Percentiles rank a stretch among this genome's conserved stretches.
Evolutionary conservation across 2,113 vertebrate species (phyloP).

Genomic region (Nesogale talazaci): DNA sequence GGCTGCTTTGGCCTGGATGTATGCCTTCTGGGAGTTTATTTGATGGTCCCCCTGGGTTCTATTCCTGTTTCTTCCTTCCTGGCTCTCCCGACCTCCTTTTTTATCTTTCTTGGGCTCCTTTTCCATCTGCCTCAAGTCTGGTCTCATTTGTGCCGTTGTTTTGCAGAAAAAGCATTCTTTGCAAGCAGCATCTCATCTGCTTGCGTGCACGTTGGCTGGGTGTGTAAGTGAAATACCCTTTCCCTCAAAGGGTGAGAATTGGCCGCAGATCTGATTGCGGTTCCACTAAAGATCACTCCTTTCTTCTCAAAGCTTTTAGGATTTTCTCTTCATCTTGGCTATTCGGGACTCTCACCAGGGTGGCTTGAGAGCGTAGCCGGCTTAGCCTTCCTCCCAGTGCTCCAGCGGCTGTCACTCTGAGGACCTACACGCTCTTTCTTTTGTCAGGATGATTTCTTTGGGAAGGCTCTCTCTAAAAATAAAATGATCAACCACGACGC

Average conservation of each 20-base stretch:
- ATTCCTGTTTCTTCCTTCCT: constrained; percentile 22
- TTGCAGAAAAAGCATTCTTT: constrained; percentile 39
- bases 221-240: constrained; percentile 28
- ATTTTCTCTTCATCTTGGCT: not conserved
- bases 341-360: not conserved
- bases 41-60: constrained; percentile 21
- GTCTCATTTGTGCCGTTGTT: constrained; percentile 49
- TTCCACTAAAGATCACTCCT: not conserved
- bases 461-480: not conserved
- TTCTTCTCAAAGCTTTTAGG: not conserved
- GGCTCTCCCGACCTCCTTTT: constrained; percentile 33
- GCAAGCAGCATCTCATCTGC: not conserved
- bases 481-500: not conserved
- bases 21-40: constrained; percentile 41
- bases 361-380: not conserved
- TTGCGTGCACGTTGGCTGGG: not conserved
- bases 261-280: not conserved
- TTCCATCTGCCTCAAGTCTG: constrained; percentile 65
- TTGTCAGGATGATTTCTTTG: not conserved
- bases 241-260: not conserved
- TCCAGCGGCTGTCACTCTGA: not conserved
- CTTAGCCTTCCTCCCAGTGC: not conserved
- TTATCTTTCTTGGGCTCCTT: constrained; percentile 67
- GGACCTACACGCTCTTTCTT: not conserved
- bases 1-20: not conserved